Base-by-base conservation (phyloP, 2,797 vertebrate species). In the Syngnathus rostellatus region DNA sequence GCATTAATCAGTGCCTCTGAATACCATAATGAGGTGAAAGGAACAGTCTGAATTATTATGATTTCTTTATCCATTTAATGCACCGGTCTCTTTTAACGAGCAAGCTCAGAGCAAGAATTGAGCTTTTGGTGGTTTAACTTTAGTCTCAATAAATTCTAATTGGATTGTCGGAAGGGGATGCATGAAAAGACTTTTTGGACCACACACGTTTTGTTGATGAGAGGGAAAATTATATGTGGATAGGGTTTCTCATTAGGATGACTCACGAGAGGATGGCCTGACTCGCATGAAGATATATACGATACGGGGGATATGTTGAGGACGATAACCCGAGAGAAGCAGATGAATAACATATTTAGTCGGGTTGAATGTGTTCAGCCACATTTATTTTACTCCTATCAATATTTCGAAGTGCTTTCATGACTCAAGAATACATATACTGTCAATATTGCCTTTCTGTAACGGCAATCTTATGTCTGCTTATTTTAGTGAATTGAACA, bases 71-170 rank as follows among this genome's bases (percentile, higher is more conserved):
- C 63, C 60, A 69, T 81, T 79, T 66, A 64, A 61, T 58, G 8
- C 60, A 37, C 46, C 41, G 69, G 75, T 45, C 50, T 60, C 64
- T 69, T 72, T 68, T 77, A 51, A 68, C 46, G 68, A 74, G 63
- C 3, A 1, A 16, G 10, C 48, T 38, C 19, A 23, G 21, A 12
- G 17, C 9, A 43, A 62, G 53, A 73, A 79, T 64, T n/a, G 39
- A 63, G 68, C 74, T 70, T 76, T 82, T 83, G 73, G 82, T 61
- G 80, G 78, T 82, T 86, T 72, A 89, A 85, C 77, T 82, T 83
- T 75, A 75, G 75, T 77, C 72, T 86, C 86, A 81, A 16, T 25
- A 62, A 16, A 62, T 62, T 23, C 8, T 45, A 45, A 25, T 89
- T 89, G 85, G 78, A 81, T 85, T 83, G 86, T 73, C 80, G 69